Evolutionary conservation across 53 echinoderm and acorn worm genomes (phyloP).

Genomic region (Echinometra lucunter): DNA sequence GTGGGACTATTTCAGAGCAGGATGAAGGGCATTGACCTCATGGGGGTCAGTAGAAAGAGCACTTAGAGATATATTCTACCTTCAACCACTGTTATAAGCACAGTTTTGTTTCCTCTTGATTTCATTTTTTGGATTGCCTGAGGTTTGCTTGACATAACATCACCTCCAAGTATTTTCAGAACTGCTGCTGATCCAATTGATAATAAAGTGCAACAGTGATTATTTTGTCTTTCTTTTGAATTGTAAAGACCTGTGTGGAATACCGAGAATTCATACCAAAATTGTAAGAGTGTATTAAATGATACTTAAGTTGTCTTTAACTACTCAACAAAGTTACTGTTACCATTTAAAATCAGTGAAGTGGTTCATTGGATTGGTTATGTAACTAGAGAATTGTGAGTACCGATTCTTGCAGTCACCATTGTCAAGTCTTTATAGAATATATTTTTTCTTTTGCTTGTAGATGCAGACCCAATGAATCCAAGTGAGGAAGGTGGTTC

Average conservation of each 20-base stretch:
- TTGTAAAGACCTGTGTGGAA: too few relatives aligned
- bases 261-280: too few relatives aligned
- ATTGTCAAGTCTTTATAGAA: background rate
- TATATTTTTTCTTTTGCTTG: background rate
- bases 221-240: too few relatives aligned
- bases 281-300: too few relatives aligned
- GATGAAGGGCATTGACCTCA: slow-evolving; percentile 22
- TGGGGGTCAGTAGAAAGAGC: background rate
- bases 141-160: background rate
- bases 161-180: too few relatives aligned
- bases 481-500: slow-evolving; percentile 59
- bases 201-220: too few relatives aligned
- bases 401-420: too few relatives aligned
- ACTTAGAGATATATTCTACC: background rate
- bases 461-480: slow-evolving; percentile 68
- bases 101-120: background rate
- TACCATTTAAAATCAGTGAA: too few relatives aligned
- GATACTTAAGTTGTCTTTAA: too few relatives aligned
- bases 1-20: background rate
- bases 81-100: background rate
- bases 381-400: background rate
- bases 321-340: too few relatives aligned
- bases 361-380: too few relatives aligned
- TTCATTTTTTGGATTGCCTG: background rate
- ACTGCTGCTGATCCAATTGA: too few relatives aligned